Base-by-base conservation (phyloP, 1,140 invertebrate genomes). In the Bombus fervidus region DNA sequence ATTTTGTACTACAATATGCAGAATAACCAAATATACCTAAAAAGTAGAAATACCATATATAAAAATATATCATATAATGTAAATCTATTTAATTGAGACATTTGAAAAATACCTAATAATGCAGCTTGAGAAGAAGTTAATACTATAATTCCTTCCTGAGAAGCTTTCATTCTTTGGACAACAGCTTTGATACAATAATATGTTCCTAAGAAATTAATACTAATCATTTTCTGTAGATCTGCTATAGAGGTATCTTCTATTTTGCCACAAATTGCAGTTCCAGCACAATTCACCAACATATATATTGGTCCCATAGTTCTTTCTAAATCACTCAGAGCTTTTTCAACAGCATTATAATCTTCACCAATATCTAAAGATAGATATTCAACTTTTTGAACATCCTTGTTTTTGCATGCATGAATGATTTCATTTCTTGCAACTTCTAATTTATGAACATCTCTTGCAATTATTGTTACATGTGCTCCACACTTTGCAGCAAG, bases 201-300 rank as follows among this genome's bases (percentile, higher is more conserved):
- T 68, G 96, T 97, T 6, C 97, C 97, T 78, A 97, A 95, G 81
- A 97, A 97, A 95, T 98, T 98, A 1, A 97, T 93, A 91, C 97
- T 95, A 83, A 97, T 96, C 94, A 98, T 95, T 78, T 96, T 94
- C 92, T 97, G 96, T 68, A 98, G 96, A 88, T 98, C 97, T 62
- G 96, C 94, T 1, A 96, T 90, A 18, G 97, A 95, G 39, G 97
- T 97, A 85, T 99, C 97, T 94, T 99, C 98, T 92, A 99, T 97
- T 90, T 96, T 96, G 10, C 97, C 97, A 93, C 97, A 97, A 81
- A 97, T 96, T 72, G 97, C 97, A 91, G 96, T 96, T 18, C 99
- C 99, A 74, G 99, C 99, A 96, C 98, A 99, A 94, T 99, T 99
- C 0, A 99, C 96, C 4, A 99, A 94, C 96, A 99, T 97, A 92